Base-by-base conservation (phyloP, 2,888 invertebrate genomes). In the Camponotus fellah region DNA sequence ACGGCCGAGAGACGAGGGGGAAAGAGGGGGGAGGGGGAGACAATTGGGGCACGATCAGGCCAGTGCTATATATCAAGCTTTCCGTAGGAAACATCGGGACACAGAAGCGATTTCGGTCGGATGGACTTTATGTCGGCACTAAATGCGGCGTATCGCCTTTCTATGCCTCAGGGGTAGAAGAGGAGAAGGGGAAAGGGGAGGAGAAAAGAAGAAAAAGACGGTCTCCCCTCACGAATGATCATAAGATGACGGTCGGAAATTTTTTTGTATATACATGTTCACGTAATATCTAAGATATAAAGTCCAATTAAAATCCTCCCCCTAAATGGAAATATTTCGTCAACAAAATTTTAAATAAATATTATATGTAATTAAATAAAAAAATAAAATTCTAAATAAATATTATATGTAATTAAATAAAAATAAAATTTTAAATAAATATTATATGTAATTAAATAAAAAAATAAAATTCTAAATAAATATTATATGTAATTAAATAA, bases 101-200 rank as follows among this genome's bases (percentile, higher is more conserved):
- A 64, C 64, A 64, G 64, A 64, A 64, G 37, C 64, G 64, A 64
- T 64, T 34, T 64, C 64, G 64, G n/a, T 64, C n/a, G 64, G 64
- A n/a, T 37, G 37, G n/a, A n/a, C 37, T 64, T 64, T 64, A 64
- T 64, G 64, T 64, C 64, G 64, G 64, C n/a, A 64, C 34, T 64
- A 64, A 64, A 64, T 64, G 64, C 37, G 64, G 37, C 34, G 62
- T 34, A 34, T 62, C 56, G 56, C n/a, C n/a, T n/a, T 37, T 64
- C n/a, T 17, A 5, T 62, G 3, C n/a, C 17, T n/a, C 17, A 34
- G 32, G 0, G 3, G 2, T 9, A 53, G n/a, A n/a, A 17, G 6
- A 4, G 53, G n/a, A 53, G 53, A 2, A 8, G 14, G 14, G 14
- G 8, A 6, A 49, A 17, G 3, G 14, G 14, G 14, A 2, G 17